Conservation (phyloP, 2,113 vertebrate genomes). For the Entelurus aequoreus region DNA sequence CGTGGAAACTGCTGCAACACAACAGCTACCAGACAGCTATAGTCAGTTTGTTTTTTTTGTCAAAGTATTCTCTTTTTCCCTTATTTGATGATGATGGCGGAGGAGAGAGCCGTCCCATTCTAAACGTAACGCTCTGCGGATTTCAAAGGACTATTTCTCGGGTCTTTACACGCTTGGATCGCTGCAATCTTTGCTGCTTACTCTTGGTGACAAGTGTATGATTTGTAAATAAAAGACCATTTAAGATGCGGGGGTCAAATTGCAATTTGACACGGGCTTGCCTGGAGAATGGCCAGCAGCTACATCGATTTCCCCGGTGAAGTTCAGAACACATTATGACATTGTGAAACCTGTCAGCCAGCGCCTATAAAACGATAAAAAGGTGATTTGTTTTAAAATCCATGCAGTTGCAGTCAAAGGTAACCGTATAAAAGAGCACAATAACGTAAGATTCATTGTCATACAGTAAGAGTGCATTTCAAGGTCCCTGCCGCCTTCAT, state of each 20-base stretch:
- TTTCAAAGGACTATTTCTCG: background rate
- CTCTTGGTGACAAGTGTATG: background rate
- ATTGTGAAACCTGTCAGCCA: background rate
- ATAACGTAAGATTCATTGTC: background rate
- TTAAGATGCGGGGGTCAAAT: background rate
- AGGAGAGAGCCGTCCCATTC: background rate
- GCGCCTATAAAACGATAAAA: background rate
- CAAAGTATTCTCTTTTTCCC: no score
- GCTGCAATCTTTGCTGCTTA: background rate
- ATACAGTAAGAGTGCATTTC: background rate
- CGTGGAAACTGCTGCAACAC: conserved; percentile 16
- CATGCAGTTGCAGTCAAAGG: background rate
- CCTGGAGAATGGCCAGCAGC: background rate
- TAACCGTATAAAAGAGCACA: background rate
- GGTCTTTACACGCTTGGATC: background rate
- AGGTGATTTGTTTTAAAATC: background rate
- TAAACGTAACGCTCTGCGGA: background rate
- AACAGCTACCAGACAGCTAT: no score
- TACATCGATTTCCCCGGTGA: background rate
- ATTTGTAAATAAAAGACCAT: background rate
- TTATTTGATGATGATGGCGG: no score
- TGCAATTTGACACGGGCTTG: background rate
- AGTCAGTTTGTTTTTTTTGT: no score
- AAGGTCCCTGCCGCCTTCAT: no score
- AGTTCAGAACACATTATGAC: background rate